Evolutionary conservation across 2,888 invertebrate genomes (phyloP), one percentile per base, ranked within the genome.

Genomic region (Panorpa germanica): DNA sequence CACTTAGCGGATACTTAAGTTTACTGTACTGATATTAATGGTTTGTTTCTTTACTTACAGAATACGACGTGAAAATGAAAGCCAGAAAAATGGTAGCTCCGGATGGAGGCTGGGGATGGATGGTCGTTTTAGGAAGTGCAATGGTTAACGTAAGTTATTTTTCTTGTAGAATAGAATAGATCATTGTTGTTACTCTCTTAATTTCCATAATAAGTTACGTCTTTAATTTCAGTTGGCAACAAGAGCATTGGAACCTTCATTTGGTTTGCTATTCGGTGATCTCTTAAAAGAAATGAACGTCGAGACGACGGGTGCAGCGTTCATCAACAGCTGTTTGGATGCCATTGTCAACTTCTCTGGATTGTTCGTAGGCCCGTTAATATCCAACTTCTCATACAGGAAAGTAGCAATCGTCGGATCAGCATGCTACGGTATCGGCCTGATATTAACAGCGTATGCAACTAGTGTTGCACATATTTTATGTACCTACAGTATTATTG

Each of bases 21-120:
- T 18, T 22, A 11, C 8, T 18, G 14, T 28, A 23, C 10, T 19
- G 9, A 15, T 22, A 28, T 32, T 34, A 22, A 17, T 21, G 22
- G 25, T 21, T 21, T 34, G 17, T 21, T 34, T 20, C 22, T 18
- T 28, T 14, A 25, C 25, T 25, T 28, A n/a, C n/a, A n/a, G n/a
- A n/a, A n/a, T n/a, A n/a, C n/a, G n/a, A n/a, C n/a, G n/a, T n/a
- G n/a, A n/a, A n/a, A n/a, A 42, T 41, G 37, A 58, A 57, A 39
- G 51, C 57, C 37, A 63, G 63, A 13, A 65, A 60, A 53, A 70
- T 71, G 55, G 70, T 76, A 40, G 76, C 82, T 19, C 83, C 83
- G 25, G 83, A 85, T 49, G 83, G 83, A 29, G 83, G 83, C 31
- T 85, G 81, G 80, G 85, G 83, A 32, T 85, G 83, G 82, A 67